Base-by-base conservation (phyloP, 2,113 vertebrate genomes). In the Aix galericulata region DNA sequence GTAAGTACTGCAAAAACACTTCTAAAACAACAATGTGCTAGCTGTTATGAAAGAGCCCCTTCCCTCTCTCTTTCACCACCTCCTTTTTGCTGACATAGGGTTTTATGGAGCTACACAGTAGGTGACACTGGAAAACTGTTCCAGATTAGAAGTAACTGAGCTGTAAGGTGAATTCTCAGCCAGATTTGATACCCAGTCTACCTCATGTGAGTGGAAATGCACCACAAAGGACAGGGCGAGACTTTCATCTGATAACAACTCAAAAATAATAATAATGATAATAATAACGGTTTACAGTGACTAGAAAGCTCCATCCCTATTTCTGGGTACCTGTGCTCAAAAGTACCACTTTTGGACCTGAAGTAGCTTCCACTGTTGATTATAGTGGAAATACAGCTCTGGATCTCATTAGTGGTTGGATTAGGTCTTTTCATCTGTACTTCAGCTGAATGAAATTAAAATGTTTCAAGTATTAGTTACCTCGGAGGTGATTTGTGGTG, bases 11-110 rank as follows among this genome's bases (percentile, higher is more conserved):
- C 44, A 58, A 85, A 89, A 93, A 25, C 6, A 40, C 6, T 82
- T 84, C n/a, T 29, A 73, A 32, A 62, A 40, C 44, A 62, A 62
- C 2, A 46, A 40, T 66, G 82, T 16, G 20, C 15, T 81, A 68
- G 55, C 29, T 40, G 20, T n/a, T 18, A 38, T 76, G 66, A 68
- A 85, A 15, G 38, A 20, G 29, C 6, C 40, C 11, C 21, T 79
- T 8, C 52, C 53, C 75, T 73, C 18, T 38, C 48, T 91, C n/a
- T 63, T 88, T 82, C 53, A 50, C 31, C 36, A 40, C 11, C 1
- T 1, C 17, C 31, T 40, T 81, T 83, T 78, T 55, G 59, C 2
- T 67, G 17, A 21, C 0, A 0, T 44, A 13, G 0, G 0, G 23
- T 31, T 92, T 88, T 86, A 55, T 78, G 73, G 40, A 86, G n/a